Evolutionary conservation across 2,113 vertebrate genomes (phyloP).

Genomic region (Apus apus): DNA sequence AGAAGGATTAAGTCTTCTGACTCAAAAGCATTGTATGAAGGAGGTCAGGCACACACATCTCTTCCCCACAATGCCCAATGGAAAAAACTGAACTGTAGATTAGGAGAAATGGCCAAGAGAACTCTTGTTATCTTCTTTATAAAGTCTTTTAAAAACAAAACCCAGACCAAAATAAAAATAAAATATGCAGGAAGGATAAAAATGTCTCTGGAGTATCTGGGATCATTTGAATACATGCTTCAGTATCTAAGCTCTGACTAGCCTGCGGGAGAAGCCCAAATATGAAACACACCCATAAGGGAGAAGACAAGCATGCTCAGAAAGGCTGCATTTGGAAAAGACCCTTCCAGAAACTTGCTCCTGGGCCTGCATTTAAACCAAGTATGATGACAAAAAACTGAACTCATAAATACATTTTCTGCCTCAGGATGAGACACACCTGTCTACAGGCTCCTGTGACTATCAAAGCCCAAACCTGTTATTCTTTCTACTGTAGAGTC

Average conservation of each 20-base stretch:
- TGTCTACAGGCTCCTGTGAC: background rate
- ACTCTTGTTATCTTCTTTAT: background rate
- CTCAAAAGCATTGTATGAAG: constrained; percentile 42
- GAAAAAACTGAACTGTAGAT: background rate
- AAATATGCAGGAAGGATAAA: background rate
- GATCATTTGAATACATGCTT: background rate
- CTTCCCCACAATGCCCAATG: constrained; percentile 16
- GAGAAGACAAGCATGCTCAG: background rate
- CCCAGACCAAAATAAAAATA: background rate
- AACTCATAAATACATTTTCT: background rate
- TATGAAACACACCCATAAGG: background rate
- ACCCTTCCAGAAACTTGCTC: background rate
- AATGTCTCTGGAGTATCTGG: background rate
- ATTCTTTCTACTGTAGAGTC: background rate
- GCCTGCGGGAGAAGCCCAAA: background rate
- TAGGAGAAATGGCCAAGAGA: background rate
- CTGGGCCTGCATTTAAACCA: background rate
- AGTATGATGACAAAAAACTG: background rate
- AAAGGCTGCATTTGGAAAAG: background rate
- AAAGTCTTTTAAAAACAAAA: background rate
- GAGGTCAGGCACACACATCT: constrained; percentile 44
- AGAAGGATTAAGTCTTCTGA: constrained; percentile 59
- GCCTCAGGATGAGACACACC: background rate
- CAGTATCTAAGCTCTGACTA: background rate
- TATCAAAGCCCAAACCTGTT: background rate